Evolutionary conservation across 2,797 vertebrate species (phyloP).

Genomic region (Lacerta viridis): DNA sequence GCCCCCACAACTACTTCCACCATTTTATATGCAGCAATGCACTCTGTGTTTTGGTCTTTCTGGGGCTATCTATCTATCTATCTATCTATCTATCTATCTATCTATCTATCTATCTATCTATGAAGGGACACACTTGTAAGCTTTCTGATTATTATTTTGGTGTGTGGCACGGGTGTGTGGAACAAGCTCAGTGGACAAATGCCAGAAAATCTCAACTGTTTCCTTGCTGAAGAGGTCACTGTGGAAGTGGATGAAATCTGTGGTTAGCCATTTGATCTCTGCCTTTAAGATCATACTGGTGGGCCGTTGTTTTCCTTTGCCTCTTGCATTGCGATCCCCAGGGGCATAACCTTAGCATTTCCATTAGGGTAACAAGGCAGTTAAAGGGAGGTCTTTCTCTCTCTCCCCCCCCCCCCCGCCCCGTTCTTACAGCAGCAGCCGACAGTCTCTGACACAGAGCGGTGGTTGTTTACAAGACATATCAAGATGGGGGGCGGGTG

Average conservation of each 20-base stretch:
- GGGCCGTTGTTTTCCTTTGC: constrained; percentile 46
- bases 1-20: accelerated
- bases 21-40: accelerated
- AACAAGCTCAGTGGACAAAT: neutral
- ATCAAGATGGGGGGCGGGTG: constrained; percentile 32
- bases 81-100: too few relatives aligned
- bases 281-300: constrained; percentile 50
- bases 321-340: neutral
- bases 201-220: constrained; percentile 30
- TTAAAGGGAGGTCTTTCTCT: neutral
- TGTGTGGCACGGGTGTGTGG: neutral
- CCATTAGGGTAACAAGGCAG: constrained; percentile 55
- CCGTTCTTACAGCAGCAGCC: neutral
- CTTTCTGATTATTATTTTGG: neutral
- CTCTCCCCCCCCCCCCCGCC: too few relatives aligned
- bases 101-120: too few relatives aligned
- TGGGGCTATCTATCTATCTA: neutral
- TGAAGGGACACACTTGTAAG: neutral
- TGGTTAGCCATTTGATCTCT: constrained; percentile 24
- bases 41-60: neutral
- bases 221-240: constrained; percentile 30
- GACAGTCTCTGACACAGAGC: constrained; percentile 59
- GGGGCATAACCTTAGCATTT: constrained; percentile 50
- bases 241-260: constrained; percentile 38
- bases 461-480: constrained; percentile 61